phyloP scores from a whole-genome alignment of 1,140 invertebrate genomes.

The Drosophila repletoides region DNA sequence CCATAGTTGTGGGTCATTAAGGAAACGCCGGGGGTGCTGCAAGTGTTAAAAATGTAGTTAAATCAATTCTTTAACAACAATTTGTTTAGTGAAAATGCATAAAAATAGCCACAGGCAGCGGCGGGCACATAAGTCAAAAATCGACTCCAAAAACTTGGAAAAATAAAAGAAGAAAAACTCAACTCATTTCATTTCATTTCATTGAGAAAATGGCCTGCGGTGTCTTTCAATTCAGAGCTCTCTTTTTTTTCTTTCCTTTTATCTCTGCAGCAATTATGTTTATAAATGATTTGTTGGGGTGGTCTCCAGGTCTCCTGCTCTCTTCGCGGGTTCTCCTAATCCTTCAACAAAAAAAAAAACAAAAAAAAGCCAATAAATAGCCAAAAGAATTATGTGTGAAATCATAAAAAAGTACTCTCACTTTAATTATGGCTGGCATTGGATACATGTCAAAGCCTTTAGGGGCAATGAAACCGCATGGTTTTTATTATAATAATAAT shows the following conservation, averaged over 20 bases:
- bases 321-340: constrained; percentile 5
- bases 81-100: constrained; percentile 56
- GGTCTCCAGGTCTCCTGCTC: constrained; percentile 44
- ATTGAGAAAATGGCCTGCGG: constrained; percentile 61
- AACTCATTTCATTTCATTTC: constrained; percentile 24
- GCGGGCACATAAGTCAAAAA: constrained; percentile 3
- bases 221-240: constrained; percentile 50
- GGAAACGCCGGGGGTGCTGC: constrained; percentile 38
- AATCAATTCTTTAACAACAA: constrained; percentile 48
- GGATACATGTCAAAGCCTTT: constrained; percentile 44
- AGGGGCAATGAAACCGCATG: constrained; percentile 20
- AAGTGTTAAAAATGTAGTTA: constrained; percentile 77
- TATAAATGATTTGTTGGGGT: constrained; percentile 76
- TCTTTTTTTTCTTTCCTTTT: constrained; percentile 24
- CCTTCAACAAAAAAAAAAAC: too few species aligned
- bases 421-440: constrained; percentile 52
- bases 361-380: constrained; percentile 49
- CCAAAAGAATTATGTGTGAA: constrained; percentile 68
- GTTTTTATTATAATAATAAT: too few species aligned
- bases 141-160: background rate
- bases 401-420: constrained; percentile 62
- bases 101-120: constrained; percentile 39
- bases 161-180: background rate
- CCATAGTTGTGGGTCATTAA: constrained; percentile 36
- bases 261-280: constrained; percentile 62